Conservation (phyloP, 2,113 vertebrate species). For the Cephalophus harveyi region DNA sequence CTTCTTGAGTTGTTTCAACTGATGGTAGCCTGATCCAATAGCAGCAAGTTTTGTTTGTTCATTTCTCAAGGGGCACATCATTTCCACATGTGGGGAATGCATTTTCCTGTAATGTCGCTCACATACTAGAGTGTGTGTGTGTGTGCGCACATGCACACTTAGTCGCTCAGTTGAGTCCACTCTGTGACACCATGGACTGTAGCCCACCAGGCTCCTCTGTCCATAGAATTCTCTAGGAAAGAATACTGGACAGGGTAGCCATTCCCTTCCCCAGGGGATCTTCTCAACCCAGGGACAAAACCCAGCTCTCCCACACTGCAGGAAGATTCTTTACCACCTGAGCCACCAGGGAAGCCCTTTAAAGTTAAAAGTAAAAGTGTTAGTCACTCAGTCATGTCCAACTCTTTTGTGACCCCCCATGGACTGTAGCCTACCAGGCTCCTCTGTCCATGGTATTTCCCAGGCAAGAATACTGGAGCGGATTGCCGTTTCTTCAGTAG, state of each 20-base stretch:
- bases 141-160: rapidly evolving
- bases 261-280: neutral
- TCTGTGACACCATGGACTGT: neutral
- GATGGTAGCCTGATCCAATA: neutral
- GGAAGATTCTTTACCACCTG: neutral
- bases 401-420: neutral
- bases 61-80: neutral
- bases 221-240: neutral
- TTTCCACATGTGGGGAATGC: neutral
- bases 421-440: neutral
- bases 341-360: neutral
- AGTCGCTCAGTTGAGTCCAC: neutral
- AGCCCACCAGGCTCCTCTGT: neutral
- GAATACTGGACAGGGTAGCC: neutral
- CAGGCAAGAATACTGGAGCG: neutral
- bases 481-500: neutral
- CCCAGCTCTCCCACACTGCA: neutral
- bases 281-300: neutral
- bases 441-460: neutral
- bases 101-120: neutral
- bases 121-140: neutral
- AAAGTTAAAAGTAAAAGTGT: neutral
- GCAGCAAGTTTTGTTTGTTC: neutral
- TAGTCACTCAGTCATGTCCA: neutral
- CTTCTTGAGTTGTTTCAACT: neutral